Conservation (phyloP, 2,113 vertebrate genomes). For the Oreotrochilus melanogaster region DNA sequence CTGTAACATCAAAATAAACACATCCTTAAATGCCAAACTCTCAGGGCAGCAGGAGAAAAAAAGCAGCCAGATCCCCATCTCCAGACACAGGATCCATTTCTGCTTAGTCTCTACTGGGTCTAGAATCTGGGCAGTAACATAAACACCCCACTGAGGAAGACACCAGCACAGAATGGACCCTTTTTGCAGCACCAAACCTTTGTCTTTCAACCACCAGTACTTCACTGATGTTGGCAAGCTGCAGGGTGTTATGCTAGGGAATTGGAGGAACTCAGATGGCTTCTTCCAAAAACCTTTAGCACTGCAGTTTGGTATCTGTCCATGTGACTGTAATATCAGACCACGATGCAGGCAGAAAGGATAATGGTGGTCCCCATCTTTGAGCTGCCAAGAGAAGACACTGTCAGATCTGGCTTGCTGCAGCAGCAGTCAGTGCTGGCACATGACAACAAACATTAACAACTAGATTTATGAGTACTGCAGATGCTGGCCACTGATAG, state of each 20-base stretch:
- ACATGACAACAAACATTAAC: not conserved
- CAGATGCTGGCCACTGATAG: not conserved
- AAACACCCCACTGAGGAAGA: not conserved
- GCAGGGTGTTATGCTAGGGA: not conserved
- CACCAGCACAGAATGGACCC: accelerated
- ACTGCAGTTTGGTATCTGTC: not conserved
- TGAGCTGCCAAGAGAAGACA: not conserved
- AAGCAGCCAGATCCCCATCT: not conserved
- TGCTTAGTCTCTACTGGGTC: not conserved
- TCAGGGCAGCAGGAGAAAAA: not conserved
- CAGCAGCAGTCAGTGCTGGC: not conserved
- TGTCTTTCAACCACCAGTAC: not conserved
- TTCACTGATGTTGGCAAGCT: not conserved
- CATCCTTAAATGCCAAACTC: not conserved
- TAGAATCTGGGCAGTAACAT: not conserved
- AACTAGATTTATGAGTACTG: not conserved
- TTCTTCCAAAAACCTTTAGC: not conserved
- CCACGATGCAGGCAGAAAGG: not conserved
- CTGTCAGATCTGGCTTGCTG: not conserved
- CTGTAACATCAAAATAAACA: not conserved
- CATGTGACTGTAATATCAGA: not conserved
- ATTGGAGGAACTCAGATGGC: not conserved
- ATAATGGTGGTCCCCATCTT: not conserved
- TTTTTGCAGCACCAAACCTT: not conserved
- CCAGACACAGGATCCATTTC: not conserved